Conservation (phyloP, 2,888 invertebrate genomes). For the Unio pictorum region DNA sequence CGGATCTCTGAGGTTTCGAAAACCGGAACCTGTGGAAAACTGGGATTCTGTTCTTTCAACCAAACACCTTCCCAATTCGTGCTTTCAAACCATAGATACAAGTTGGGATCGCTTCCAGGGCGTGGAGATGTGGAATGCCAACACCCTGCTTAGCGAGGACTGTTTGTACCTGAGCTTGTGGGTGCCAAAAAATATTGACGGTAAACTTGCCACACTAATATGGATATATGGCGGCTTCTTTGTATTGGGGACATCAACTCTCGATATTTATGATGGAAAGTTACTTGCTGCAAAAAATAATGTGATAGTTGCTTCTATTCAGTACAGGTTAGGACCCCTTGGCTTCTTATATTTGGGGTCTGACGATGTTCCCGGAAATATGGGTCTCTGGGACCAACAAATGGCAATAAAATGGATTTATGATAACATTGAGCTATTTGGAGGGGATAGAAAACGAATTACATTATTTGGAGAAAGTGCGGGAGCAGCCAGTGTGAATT, state of each 20-base stretch:
- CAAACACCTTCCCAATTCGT: conserved; percentile 86
- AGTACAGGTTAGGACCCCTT: conserved; percentile 91
- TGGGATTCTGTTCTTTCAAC: conserved; percentile 91
- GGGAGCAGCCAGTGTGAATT: conserved; percentile 50
- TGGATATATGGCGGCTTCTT: conserved; percentile 97
- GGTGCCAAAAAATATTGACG: conserved; percentile 78
- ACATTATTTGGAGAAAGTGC: conserved; percentile 65
- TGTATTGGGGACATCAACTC: conserved; percentile 91
- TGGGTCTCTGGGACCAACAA: conserved; percentile 94
- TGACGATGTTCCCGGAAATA: conserved; percentile 87
- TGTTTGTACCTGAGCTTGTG: conserved; percentile 96
- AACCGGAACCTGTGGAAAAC: conserved; percentile 87
- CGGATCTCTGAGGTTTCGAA: conserved; percentile 84
- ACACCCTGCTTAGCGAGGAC: conserved; percentile 94
- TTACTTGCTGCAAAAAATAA: conserved; percentile 88
- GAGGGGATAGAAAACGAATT: conserved; percentile 54
- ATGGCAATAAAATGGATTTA: conserved; percentile 94
- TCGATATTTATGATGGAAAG: conserved; percentile 75
- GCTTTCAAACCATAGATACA: conserved; percentile 87
- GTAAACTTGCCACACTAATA: conserved; percentile 76
- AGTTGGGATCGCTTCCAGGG: conserved; percentile 92
- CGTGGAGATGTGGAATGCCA: conserved; percentile 98
- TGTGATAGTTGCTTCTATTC: conserved; percentile 95
- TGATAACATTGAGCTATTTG: conserved; percentile 81
- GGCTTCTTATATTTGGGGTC: conserved; percentile 91